phyloP scores from a whole-genome alignment of 64 coral and sea anemone genomes.

The Trachythela sp. region DNA sequence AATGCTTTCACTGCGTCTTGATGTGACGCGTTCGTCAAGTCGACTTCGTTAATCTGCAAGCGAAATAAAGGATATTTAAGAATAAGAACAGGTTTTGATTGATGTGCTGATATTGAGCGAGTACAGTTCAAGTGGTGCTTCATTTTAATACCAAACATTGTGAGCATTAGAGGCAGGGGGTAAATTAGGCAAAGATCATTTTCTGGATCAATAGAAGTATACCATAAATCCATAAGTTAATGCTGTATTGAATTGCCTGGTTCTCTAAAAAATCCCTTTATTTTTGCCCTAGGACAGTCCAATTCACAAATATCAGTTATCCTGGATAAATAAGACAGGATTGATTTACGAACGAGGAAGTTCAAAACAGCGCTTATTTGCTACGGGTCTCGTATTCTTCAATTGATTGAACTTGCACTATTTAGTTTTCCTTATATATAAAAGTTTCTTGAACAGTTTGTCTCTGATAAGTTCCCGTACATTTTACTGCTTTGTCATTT shows the following conservation, averaged over 20 bases:
- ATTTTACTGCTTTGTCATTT: too few relatives aligned
- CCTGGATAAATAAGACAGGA: too few relatives aligned
- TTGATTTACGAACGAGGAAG: too few relatives aligned
- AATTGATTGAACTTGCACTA: too few relatives aligned
- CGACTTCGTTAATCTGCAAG: conserved; percentile 69
- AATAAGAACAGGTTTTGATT: not conserved
- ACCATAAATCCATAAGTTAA: not conserved
- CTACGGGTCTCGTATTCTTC: too few relatives aligned
- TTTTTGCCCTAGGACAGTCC: too few relatives aligned
- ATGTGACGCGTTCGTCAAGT: conserved; percentile 79
- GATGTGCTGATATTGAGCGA: not conserved
- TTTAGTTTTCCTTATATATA: too few relatives aligned
- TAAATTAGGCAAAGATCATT: not conserved
- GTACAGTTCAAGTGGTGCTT: not conserved
- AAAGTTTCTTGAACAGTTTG: too few relatives aligned
- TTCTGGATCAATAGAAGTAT: not conserved
- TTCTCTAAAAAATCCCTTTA: too few relatives aligned
- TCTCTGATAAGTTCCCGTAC: too few relatives aligned
- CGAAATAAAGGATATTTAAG: not conserved
- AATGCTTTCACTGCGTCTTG: conserved; percentile 78
- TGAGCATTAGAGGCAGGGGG: not conserved
- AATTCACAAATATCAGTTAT: too few relatives aligned
- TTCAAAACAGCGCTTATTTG: too few relatives aligned
- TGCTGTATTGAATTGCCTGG: not conserved
- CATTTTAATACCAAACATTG: not conserved